Evolutionary conservation across 2,797 vertebrate genomes (phyloP).

Genomic region (Chaetophractus vellerosus): DNA sequence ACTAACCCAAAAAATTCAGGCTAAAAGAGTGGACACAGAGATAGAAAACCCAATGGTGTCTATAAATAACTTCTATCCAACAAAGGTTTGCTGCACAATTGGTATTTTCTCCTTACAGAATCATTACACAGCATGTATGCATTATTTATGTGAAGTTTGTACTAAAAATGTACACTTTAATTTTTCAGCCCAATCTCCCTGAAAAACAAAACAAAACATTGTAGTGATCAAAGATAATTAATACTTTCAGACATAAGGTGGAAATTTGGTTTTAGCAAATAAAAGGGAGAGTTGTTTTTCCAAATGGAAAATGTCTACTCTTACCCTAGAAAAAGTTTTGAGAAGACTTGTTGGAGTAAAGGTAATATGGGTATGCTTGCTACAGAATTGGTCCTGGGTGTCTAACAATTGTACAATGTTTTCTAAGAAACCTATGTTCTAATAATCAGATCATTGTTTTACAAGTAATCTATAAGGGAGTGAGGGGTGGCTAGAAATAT

Average conservation of each 20-base stretch:
- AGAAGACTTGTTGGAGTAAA: conserved; percentile 49
- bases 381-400: background rate
- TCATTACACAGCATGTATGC: conserved; percentile 17
- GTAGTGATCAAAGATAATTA: conserved; percentile 31
- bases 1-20: background rate
- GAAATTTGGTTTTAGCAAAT: conserved; percentile 44
- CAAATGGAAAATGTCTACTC: conserved; percentile 63
- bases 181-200: background rate
- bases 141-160: conserved; percentile 49
- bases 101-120: conserved; percentile 31
- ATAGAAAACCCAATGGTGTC: background rate
- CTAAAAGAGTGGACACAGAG: background rate
- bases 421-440: conserved; percentile 62
- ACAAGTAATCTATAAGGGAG: conserved; percentile 5
- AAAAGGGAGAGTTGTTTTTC: background rate
- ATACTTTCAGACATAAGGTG: conserved; percentile 37
- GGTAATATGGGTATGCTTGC: conserved; percentile 41
- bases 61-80: background rate
- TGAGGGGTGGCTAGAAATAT: background rate
- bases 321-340: conserved; percentile 36
- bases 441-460: conserved; percentile 34
- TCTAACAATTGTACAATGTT: background rate
- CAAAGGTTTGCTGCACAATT: conserved; percentile 6
- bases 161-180: conserved; percentile 56
- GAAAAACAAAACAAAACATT: background rate